Evolutionary conservation across 2,888 invertebrate genomes (phyloP).

Genomic region (Dolichomitus sp.): DNA sequence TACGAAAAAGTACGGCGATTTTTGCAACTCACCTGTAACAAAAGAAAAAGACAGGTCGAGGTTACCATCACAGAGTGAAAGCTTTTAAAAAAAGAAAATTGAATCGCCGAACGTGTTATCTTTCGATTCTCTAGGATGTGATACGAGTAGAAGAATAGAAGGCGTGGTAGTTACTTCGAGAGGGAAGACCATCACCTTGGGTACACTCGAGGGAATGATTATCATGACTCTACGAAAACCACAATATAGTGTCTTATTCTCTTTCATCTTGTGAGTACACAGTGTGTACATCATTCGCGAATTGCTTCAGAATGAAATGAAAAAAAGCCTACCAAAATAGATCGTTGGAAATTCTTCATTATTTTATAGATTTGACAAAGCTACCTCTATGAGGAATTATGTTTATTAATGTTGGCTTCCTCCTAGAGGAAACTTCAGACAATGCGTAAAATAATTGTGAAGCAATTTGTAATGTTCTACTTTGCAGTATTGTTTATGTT

Average conservation of each 20-base stretch:
- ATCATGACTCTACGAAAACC: slow-evolving; percentile 46
- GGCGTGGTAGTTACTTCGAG: slow-evolving; percentile 39
- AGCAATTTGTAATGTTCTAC: too few relatives aligned
- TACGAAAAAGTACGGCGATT: slow-evolving; percentile 24
- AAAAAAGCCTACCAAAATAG: too few relatives aligned
- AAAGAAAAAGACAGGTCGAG: slow-evolving; percentile 30
- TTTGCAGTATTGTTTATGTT: too few relatives aligned
- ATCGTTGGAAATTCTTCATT: too few relatives aligned
- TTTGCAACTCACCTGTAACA: slow-evolving; percentile 58
- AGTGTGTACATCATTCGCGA: slow-evolving; percentile 16
- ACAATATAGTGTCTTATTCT: slow-evolving; percentile 22
- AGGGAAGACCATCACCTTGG: slow-evolving; percentile 36
- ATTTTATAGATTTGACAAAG: too few relatives aligned
- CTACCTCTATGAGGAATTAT: too few relatives aligned
- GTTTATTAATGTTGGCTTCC: too few relatives aligned
- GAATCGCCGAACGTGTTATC: slow-evolving; percentile 7
- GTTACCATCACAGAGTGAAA: slow-evolving; percentile 20
- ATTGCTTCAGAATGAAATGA: slow-evolving; percentile 16
- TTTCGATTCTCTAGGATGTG: slow-evolving; percentile 14
- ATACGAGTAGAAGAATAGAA: slow-evolving; percentile 24
- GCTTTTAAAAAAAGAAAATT: not conserved
- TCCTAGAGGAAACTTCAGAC: too few relatives aligned
- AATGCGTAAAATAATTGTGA: too few relatives aligned
- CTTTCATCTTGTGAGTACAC: slow-evolving; percentile 26
- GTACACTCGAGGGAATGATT: slow-evolving; percentile 44